Base-by-base conservation (phyloP, 2,113 vertebrate species). In the Centrocercus urophasianus region DNA sequence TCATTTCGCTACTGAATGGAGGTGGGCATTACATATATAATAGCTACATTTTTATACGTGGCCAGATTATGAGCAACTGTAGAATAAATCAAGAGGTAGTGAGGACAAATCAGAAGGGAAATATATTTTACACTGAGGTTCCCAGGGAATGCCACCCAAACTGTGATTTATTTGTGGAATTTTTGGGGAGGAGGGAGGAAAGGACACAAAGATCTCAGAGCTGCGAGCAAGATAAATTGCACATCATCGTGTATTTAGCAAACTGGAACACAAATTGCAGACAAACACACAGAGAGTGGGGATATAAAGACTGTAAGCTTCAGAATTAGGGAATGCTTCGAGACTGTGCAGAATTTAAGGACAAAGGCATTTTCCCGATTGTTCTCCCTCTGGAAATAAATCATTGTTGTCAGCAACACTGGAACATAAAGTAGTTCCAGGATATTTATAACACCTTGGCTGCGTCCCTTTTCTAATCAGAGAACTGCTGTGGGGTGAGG, bases 111-210 rank as follows among this genome's bases (percentile, higher is more conserved):
- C 59, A 66, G n/a, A 20, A 15, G 25, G 78, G 81, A 90, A 92
- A 92, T 40, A 38, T 69, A 70, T 91, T 93, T 92, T 54, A 73
- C 19, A 57, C 3, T 2, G 83, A 88, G 48, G 48, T 60, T 86
- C 77, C 66, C 59, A 79, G 76, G 48, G 67, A 93, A 79, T 20
- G 56, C 66, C 74, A 81, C 38, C 70, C 54, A 91, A 89, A 91
- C 56, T 64, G 59, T 56, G 87, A 93, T 93, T 86, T 94, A 90
- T 93, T 93, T 85, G 77, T 50, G 89, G 71, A 77, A 75, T 81
- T 93, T 56, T 1, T 16, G 3, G 27, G 22, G 40, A 9, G 13
- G 7, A 32, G 52, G 63, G 14, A 93, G 52, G 38, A 92, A 69
- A 86, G 74, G 27, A 88, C 54, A 42, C 52, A 86, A 57, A 91